Evolutionary conservation across 1,140 invertebrate species (phyloP).

Genomic region (Drosophila willistoni): DNA sequence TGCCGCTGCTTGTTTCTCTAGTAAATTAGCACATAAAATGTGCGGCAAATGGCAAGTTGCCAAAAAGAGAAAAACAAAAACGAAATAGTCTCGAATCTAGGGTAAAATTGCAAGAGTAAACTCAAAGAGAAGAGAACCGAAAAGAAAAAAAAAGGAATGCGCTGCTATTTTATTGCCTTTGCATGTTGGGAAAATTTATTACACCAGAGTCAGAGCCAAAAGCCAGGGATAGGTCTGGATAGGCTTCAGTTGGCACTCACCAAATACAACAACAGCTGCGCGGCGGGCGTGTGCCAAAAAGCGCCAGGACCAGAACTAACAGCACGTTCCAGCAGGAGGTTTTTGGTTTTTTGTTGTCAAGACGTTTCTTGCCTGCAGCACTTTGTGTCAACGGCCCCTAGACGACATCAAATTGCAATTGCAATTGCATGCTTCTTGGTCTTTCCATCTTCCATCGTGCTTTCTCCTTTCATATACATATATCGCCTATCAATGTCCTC

Average conservation of each 20-base stretch:
- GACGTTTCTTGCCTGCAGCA: neutral
- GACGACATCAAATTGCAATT: conserved; percentile 12
- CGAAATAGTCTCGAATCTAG: conserved; percentile 61
- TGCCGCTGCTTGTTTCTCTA: neutral
- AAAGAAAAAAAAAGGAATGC: conserved; percentile 38
- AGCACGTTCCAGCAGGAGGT: neutral
- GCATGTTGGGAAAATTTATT: conserved; percentile 74
- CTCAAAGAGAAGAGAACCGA: conserved; percentile 35
- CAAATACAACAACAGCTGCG: conserved; percentile 26
- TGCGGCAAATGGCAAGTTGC: conserved; percentile 65
- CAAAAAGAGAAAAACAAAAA: conserved; percentile 49
- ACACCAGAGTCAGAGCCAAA: conserved; percentile 31
- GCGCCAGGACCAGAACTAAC: conserved; percentile 8
- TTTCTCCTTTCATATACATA: neutral
- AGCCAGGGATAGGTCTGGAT: conserved; percentile 33
- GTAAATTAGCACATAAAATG: conserved; percentile 67
- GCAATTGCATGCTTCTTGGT: conserved; percentile 61
- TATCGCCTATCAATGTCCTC: neutral
- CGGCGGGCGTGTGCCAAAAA: conserved; percentile 58
- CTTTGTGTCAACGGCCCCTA: conserved; percentile 26
- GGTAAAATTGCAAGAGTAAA: conserved; percentile 60
- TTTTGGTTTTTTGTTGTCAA: neutral
- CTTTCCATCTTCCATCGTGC: conserved; percentile 37
- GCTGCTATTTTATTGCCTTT: conserved; percentile 78
- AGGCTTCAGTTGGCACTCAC: conserved; percentile 36